Evolutionary conservation across 2,888 invertebrate species (phyloP).

Genomic region (Uloborus plumipes): DNA sequence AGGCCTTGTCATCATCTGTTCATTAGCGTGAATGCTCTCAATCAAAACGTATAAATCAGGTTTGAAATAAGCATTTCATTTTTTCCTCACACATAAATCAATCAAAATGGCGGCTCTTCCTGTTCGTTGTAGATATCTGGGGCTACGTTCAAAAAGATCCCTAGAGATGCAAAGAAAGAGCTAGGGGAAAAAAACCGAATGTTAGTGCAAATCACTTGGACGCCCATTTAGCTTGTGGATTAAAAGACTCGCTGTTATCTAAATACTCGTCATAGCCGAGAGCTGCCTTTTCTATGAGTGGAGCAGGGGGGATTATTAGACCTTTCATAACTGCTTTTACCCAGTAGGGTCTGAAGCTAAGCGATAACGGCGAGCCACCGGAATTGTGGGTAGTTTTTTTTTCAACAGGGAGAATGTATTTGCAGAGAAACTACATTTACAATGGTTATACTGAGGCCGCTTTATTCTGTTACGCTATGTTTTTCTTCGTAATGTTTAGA

Average conservation of each 20-base stretch:
- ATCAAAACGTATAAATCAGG: too few species aligned
- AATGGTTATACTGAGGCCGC: not conserved
- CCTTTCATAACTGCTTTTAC: constrained; percentile 53
- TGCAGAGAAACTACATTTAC: constrained; percentile 16
- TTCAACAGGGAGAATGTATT: not conserved
- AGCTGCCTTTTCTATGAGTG: constrained; percentile 35
- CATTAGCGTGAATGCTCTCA: too few species aligned
- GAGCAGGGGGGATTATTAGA: constrained; percentile 52
- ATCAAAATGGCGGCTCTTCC: too few species aligned
- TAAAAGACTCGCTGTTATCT: constrained; percentile 61
- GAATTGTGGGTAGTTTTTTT: constrained; percentile 17
- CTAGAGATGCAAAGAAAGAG: constrained; percentile 11
- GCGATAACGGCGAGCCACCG: constrained; percentile 46
- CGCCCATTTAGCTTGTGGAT: constrained; percentile 44
- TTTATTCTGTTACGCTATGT: too few species aligned
- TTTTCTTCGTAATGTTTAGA: too few species aligned
- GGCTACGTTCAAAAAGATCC: constrained; percentile 19
- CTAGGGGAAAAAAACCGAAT: constrained; percentile 18
- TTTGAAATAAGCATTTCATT: too few species aligned
- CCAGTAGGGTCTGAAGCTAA: constrained; percentile 30
- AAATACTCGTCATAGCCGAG: constrained; percentile 51
- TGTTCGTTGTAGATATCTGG: too few species aligned
- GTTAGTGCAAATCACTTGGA: constrained; percentile 56
- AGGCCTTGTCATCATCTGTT: too few species aligned
- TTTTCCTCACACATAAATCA: too few species aligned